These are phyloP conservation scores for Steatornis caripensis DNA, from an alignment of 2,113 vertebrate genomes.

Conservation along the genomic window DNA sequence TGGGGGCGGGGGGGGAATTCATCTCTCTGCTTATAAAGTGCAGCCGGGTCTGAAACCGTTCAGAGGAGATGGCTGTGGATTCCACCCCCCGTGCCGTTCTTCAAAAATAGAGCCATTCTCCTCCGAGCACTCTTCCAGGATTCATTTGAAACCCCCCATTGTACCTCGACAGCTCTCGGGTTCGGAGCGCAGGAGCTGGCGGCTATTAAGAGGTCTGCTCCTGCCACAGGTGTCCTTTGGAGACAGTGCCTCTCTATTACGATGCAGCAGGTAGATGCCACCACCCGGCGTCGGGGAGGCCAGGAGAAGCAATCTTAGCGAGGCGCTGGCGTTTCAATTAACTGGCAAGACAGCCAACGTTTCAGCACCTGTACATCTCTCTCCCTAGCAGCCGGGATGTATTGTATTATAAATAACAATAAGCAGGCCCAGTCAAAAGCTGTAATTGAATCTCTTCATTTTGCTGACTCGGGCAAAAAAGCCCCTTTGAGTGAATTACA, in stretches of 20 bases:
- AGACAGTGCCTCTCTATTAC: not conserved
- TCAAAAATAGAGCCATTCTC: not conserved
- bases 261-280: conserved; percentile 19
- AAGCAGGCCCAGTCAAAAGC: conserved; percentile 54
- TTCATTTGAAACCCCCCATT: not conserved
- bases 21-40: not conserved
- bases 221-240: conserved; percentile 10
- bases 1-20: not conserved
- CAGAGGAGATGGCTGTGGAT: not conserved
- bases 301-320: not conserved
- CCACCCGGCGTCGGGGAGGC: not conserved
- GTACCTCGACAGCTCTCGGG: not conserved
- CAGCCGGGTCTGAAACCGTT: conserved; percentile 8
- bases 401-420: conserved; percentile 70
- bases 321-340: conserved; percentile 33
- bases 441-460: conserved; percentile 70
- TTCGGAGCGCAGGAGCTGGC: not conserved
- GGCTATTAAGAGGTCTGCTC: not conserved
- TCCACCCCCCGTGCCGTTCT: not conserved
- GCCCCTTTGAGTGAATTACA: conserved; percentile 40
- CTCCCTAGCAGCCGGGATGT: not conserved
- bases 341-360: not conserved
- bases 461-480: conserved; percentile 57
- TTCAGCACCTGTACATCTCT: conserved; percentile 14
- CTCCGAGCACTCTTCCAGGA: not conserved